Conservation (phyloP, 2,113 vertebrate species). For the Tringa solitaria region DNA sequence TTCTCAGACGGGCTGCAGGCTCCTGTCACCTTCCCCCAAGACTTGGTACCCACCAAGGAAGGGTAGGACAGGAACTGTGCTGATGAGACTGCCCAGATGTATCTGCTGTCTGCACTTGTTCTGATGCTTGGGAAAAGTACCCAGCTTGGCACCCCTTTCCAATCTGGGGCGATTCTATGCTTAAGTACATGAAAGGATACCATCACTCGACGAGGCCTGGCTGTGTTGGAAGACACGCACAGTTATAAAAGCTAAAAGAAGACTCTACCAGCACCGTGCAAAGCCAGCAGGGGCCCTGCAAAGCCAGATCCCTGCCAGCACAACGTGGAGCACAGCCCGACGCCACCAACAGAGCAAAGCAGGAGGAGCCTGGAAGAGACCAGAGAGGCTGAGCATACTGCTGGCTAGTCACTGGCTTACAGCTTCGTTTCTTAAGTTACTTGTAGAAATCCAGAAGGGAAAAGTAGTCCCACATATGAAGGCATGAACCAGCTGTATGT, state of each 20-base stretch:
- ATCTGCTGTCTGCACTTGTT: neutral
- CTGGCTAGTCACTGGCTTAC: neutral
- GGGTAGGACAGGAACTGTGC: neutral
- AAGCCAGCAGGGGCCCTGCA: neutral
- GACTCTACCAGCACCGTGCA: neutral
- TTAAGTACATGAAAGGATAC: neutral
- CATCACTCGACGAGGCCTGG: accelerated
- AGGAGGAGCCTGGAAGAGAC: neutral
- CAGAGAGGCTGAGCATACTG: neutral
- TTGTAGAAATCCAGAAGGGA: neutral
- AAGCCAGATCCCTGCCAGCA: neutral
- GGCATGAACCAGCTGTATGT: constrained; percentile 11
- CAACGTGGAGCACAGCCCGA: neutral
- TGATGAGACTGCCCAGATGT: neutral
- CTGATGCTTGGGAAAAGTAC: neutral
- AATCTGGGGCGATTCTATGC: neutral
- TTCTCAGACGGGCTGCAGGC: neutral
- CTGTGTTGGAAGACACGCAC: neutral
- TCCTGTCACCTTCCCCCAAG: neutral
- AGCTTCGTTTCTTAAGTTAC: neutral
- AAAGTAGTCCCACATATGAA: neutral
- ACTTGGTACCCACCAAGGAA: accelerated
- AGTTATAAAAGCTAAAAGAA: neutral
- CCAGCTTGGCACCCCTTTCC: neutral
- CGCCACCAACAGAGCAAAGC: neutral